Evolutionary conservation across 2,113 vertebrate genomes (phyloP).

Genomic region (Oriolus oriolus): DNA sequence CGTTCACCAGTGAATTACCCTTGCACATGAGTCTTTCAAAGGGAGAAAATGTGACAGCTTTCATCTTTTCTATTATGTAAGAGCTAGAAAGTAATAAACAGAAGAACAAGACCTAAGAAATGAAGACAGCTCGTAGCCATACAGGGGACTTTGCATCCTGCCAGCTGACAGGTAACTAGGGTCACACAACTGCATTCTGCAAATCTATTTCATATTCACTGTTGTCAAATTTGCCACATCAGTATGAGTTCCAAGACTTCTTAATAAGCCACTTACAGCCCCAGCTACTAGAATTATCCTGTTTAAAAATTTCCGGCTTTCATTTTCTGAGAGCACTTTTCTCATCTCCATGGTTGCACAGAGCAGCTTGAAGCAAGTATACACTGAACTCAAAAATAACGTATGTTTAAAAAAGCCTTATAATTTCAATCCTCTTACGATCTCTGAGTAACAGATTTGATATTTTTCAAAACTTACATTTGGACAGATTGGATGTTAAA

Average conservation of each 20-base stretch:
- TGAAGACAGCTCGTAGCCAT: rapidly evolving
- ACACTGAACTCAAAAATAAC: constrained; percentile 15
- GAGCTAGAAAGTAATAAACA: not conserved
- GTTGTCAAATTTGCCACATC: not conserved
- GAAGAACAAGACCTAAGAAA: not conserved
- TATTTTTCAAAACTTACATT: not conserved
- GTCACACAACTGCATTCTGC: not conserved
- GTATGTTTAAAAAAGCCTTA: not conserved
- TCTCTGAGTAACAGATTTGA: constrained; percentile 25
- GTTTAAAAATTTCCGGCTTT: not conserved
- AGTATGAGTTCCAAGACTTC: not conserved
- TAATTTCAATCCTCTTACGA: not conserved
- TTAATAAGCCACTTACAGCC: not conserved
- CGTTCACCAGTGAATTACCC: not conserved
- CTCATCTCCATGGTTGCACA: not conserved
- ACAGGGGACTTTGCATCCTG: not conserved
- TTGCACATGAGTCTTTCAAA: not conserved
- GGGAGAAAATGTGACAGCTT: not conserved
- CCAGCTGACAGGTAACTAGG: not conserved
- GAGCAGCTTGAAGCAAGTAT: constrained; percentile 11
- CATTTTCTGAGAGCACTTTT: not conserved
- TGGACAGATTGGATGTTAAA: not conserved
- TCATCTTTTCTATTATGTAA: not conserved
- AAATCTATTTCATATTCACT: not conserved
- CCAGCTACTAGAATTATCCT: not conserved